Evolutionary conservation across 1,140 invertebrate genomes (phyloP), one percentile per base, ranked within the genome.

Genomic region (Nautilus pompilius): DNA sequence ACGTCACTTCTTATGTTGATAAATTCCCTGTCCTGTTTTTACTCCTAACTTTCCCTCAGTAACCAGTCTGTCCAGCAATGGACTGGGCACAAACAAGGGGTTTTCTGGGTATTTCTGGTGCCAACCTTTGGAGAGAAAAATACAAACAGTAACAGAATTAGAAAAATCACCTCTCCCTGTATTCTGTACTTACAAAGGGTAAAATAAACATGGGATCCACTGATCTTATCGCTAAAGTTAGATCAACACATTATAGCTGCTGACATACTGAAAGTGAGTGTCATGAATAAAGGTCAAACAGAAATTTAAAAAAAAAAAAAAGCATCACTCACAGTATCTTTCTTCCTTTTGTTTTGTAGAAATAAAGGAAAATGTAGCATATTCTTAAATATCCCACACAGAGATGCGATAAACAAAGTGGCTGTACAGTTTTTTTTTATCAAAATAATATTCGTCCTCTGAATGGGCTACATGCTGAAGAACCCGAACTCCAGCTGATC

Each of bases 1-100:
- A n/a, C n/a, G n/a, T n/a, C n/a, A n/a, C n/a, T n/a, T n/a, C n/a
- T 82, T 76, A 79, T 95, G 92, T 68, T 89, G 89, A 78, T 95
- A 95, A 77, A 93, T 93, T 36, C 93, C 93, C 85, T 94, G 90
- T 1, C 93, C 93, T 51, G 88, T 82, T 80, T 96, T 96, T 2
- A 87, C 81, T 5, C 93, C 93, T 0, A 93, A 80, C 83, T 93
- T 94, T 30, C 91, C 91, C 75, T 93, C 89, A 15, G 82, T 72
- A 2, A 95, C 91, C 58, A 94, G 74, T 77, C 91, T 90, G 62
- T 90, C 85, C 6, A 93, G 64, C 6, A 88, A 68, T 34, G 86
- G 82, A 46, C 86, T 87, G 1, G 89, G 88, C 46, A 88, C 85
- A 81, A 92, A 94, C 1, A 91, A 79, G 0, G 88, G 86, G 75